Evolutionary conservation across 1,140 invertebrate genomes (phyloP).

Genomic region (Leptinotarsa defecta): DNA sequence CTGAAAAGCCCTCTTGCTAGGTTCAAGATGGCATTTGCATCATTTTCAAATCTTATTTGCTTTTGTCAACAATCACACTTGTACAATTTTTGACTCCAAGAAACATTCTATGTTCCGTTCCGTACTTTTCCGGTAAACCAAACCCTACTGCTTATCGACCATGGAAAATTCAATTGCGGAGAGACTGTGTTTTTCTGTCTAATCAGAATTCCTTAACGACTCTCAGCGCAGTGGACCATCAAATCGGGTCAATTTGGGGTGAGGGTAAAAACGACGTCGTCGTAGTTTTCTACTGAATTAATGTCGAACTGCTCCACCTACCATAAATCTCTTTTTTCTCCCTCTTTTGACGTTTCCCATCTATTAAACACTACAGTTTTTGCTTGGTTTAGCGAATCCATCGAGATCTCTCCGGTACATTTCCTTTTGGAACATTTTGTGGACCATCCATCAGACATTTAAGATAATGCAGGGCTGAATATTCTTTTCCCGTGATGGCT

Average conservation of each 20-base stretch:
- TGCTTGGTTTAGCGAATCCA: constrained; percentile 5
- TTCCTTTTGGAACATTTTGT: neutral
- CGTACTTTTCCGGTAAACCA: no score
- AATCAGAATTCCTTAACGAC: constrained; percentile 6
- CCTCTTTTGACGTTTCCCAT: constrained; percentile 5
- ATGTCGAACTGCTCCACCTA: neutral
- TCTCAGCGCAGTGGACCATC: neutral
- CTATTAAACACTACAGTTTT: constrained; percentile 6
- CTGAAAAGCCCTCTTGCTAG: no score
- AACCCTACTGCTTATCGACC: neutral
- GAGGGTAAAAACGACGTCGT: neutral
- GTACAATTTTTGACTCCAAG: no score
- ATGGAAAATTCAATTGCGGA: constrained; percentile 1
- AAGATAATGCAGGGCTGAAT: no score
- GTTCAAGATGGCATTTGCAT: no score
- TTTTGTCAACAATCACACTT: no score
- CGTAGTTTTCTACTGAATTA: constrained; percentile 4
- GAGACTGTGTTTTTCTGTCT: neutral
- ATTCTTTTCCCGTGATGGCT: no score
- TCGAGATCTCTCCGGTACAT: neutral
- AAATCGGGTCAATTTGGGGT: neutral
- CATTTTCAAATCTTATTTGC: no score
- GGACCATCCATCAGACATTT: neutral
- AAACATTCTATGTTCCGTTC: no score
- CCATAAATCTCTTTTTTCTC: neutral